phyloP scores from a whole-genome alignment of 1,140 invertebrate genomes.

The Zaprionus vittiger region DNA sequence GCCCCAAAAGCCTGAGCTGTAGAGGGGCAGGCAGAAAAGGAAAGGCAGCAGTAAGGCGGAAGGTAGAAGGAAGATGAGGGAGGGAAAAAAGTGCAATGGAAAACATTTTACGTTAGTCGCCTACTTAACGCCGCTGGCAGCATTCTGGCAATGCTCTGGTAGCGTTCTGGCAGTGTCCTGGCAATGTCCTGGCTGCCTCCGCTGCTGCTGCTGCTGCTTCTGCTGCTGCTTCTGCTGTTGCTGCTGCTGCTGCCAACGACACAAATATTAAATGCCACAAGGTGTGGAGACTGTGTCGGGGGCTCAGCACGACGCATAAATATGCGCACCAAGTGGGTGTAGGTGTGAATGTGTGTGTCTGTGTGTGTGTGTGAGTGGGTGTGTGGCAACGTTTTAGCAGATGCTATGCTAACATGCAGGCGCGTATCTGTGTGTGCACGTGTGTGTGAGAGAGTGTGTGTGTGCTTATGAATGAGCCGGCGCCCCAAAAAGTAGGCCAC shows the following conservation, averaged over 20 bases:
- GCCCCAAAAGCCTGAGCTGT: slow-evolving; percentile 45
- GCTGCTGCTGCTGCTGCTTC: neutral
- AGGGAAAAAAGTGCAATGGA: slow-evolving; percentile 48
- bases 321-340: slow-evolving; percentile 53
- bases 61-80: neutral
- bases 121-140: slow-evolving; percentile 50
- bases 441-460: slow-evolving; percentile 10
- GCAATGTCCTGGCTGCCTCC: slow-evolving; percentile 23
- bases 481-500: slow-evolving; percentile 67
- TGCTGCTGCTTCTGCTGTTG: neutral
- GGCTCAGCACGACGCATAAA: slow-evolving; percentile 64
- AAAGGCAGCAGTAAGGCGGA: neutral
- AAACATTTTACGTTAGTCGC: slow-evolving; percentile 64
- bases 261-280: slow-evolving; percentile 81
- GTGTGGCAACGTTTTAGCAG: slow-evolving; percentile 73
- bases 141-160: slow-evolving; percentile 12
- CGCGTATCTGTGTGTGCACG: slow-evolving; percentile 12
- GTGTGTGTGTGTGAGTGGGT: slow-evolving; percentile 15
- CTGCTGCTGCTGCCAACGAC: slow-evolving; percentile 48
- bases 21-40: neutral
- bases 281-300: slow-evolving; percentile 68
- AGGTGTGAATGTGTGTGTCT: slow-evolving; percentile 22
- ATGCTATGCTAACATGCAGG: slow-evolving; percentile 71
- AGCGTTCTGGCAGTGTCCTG: slow-evolving; percentile 11
- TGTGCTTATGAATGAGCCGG: slow-evolving; percentile 28